Conservation (phyloP, 2,797 vertebrate genomes). For the Peromyscus eremicus region DNA sequence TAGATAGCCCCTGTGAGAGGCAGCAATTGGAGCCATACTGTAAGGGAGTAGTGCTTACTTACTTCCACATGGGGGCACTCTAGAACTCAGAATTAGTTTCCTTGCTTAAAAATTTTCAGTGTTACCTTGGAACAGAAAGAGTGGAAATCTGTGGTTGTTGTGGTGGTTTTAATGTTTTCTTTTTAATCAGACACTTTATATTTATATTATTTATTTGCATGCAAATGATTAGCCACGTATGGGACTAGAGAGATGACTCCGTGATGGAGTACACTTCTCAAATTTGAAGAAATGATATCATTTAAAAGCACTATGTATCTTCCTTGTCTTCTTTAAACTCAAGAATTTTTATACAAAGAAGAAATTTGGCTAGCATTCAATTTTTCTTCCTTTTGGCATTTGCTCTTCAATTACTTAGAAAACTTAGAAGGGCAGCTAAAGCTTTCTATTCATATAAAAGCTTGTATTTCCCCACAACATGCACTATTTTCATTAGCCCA, state of each 20-base stretch:
- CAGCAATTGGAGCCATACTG: not conserved
- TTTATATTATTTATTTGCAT: not conserved
- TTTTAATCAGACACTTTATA: conserved; percentile 13
- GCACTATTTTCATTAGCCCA: not conserved
- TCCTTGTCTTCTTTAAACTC: not conserved
- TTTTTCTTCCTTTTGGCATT: not conserved
- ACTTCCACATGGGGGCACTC: conserved; percentile 84
- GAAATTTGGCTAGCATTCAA: not conserved
- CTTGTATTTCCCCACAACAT: not conserved
- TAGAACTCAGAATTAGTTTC: conserved; percentile 67
- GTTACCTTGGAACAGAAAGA: not conserved
- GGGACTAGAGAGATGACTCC: not conserved
- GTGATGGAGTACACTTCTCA: not conserved
- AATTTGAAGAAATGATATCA: not conserved
- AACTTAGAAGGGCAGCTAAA: conserved; percentile 34
- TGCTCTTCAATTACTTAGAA: conserved; percentile 40
- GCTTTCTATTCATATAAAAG: not conserved
- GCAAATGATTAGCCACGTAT: not conserved
- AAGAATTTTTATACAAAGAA: conserved; percentile 7
- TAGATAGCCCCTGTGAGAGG: not conserved
- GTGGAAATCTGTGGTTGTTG: not conserved
- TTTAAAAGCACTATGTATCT: conserved; percentile 31
- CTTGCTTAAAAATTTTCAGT: not conserved
- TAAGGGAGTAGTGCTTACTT: conserved; percentile 36
- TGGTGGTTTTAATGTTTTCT: not conserved